These are phyloP conservation scores for Ammodramus savannarum DNA, from an alignment of 2,113 vertebrate species.

Conservation along the genomic window DNA sequence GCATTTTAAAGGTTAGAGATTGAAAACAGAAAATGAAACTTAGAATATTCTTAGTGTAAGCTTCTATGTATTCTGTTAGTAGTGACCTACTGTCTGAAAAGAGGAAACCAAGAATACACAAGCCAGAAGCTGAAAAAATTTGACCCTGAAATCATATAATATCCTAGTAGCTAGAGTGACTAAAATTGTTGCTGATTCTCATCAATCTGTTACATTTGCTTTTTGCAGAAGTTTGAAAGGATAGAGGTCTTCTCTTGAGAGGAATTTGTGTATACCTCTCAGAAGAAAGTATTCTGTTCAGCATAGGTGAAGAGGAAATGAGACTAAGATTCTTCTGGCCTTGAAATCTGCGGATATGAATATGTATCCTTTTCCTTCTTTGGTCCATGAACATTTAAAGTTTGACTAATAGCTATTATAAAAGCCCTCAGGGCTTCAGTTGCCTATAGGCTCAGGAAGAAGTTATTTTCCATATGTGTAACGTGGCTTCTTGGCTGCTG, in stretches of 20 bases:
- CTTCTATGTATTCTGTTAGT: neutral
- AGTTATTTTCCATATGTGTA: neutral
- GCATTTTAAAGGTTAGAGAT: neutral
- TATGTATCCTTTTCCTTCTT: neutral
- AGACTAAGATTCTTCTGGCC: neutral
- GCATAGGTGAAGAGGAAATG: neutral
- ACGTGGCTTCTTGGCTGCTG: constrained; percentile 14
- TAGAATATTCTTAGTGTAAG: neutral
- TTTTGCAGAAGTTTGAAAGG: neutral
- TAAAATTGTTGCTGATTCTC: neutral
- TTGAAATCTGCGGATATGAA: neutral
- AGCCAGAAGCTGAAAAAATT: neutral
- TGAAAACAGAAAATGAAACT: neutral
- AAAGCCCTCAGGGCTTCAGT: neutral
- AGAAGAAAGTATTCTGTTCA: neutral
- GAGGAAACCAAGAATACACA: neutral
- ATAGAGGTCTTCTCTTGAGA: neutral
- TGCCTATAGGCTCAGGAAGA: neutral
- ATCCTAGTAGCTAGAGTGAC: neutral
- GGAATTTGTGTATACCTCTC: neutral
- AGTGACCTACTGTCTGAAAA: neutral
- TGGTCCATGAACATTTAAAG: neutral
- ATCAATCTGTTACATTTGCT: neutral
- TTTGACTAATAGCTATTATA: neutral
- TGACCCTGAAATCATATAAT: neutral